phyloP scores from a whole-genome alignment of 2,797 vertebrate species.

The Vireo griseus region DNA sequence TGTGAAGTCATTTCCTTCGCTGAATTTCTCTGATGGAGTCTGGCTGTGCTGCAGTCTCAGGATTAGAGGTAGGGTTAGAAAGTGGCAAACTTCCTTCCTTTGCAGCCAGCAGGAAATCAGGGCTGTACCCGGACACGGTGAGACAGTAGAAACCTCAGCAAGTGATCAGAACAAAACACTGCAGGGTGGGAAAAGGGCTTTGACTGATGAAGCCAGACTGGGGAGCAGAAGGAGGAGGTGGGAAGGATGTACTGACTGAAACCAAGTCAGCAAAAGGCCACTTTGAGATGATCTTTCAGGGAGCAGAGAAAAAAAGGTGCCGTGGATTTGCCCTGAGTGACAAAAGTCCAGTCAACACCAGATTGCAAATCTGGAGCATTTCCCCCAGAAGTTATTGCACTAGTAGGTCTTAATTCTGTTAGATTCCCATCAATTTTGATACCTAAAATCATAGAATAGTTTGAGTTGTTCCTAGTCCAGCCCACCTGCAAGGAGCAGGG shows the following conservation, averaged over 20 bases:
- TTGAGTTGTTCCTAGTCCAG: neutral
- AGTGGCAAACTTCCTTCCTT: neutral
- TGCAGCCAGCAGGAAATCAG: neutral
- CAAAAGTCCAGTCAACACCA: neutral
- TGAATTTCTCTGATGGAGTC: neutral
- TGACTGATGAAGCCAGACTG: neutral
- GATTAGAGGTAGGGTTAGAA: neutral
- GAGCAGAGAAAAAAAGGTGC: neutral
- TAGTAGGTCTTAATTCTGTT: neutral
- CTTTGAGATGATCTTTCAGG: neutral
- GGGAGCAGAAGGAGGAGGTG: neutral
- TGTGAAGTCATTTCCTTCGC: slow-evolving; percentile 3
- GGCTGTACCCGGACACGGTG: neutral
- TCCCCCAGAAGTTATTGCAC: neutral
- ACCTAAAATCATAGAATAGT: neutral
- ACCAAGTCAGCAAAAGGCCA: neutral
- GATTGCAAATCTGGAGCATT: neutral
- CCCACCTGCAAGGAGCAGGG: neutral
- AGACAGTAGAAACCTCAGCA: neutral
- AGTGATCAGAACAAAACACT: neutral
- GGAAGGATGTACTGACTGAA: neutral
- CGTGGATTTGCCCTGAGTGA: neutral
- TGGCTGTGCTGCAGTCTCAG: neutral
- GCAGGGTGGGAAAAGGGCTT: neutral
- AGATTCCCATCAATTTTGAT: neutral